Evolutionary conservation across 1,140 invertebrate genomes (phyloP).

Genomic region (Samia ricini): DNA sequence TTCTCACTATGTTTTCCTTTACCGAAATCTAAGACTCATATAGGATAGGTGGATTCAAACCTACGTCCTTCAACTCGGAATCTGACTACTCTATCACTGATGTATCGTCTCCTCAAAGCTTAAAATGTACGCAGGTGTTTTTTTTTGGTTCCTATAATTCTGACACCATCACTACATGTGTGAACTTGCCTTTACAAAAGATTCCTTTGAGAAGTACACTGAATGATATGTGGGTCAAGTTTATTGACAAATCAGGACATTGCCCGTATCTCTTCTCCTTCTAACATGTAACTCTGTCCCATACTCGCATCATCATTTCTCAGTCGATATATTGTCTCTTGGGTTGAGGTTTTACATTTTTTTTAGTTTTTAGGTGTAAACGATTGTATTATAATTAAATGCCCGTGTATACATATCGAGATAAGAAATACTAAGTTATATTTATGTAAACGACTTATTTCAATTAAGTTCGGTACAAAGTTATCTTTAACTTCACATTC

Average conservation of each 20-base stretch:
- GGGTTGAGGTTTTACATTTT: conserved; percentile 1
- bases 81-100: no score
- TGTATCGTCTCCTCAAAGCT: no score
- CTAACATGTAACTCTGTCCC: conserved; percentile 17
- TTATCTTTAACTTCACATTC: no score
- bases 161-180: neutral
- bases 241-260: conserved; percentile 68
- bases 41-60: no score
- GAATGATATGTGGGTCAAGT: conserved; percentile 72
- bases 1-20: no score
- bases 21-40: no score
- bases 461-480: neutral
- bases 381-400: neutral
- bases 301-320: conserved; percentile 2
- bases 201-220: conserved; percentile 43
- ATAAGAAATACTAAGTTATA: neutral
- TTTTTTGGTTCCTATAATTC: neutral
- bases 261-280: conserved; percentile 30
- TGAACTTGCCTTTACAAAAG: conserved; percentile 1
- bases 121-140: no score
- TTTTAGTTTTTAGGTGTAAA: neutral
- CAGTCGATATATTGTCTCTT: neutral
- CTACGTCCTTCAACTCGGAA: no score
- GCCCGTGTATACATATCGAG: neutral
- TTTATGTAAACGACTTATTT: neutral